Percentiles rank a stretch among this genome's conserved stretches.
Conservation (phyloP, 1,140 invertebrate genomes). For the Cherax quadricarinatus region DNA sequence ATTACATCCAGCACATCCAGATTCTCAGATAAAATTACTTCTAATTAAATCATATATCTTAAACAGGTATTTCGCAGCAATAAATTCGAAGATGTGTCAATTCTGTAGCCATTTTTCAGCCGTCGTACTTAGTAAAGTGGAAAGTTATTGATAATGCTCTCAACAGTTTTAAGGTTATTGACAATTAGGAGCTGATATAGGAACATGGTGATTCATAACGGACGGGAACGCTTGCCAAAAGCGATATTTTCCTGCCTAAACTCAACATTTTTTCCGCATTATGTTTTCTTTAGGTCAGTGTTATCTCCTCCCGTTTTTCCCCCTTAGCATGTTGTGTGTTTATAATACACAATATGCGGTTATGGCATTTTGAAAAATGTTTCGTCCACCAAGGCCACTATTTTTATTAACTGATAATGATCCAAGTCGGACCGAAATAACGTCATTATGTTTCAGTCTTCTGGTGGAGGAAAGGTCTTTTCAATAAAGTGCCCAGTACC, state of each 20-base stretch:
- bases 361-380: too few relatives aligned
- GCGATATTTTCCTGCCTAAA: slow-evolving; percentile 34
- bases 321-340: too few relatives aligned
- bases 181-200: slow-evolving; percentile 67
- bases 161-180: slow-evolving; percentile 64
- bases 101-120: slow-evolving; percentile 50
- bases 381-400: not conserved
- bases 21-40: not conserved
- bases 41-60: not conserved
- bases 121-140: slow-evolving; percentile 50
- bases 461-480: too few relatives aligned
- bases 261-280: not conserved
- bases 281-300: not conserved
- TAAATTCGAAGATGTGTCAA: slow-evolving; percentile 18
- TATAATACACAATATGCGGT: too few relatives aligned
- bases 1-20: too few relatives aligned
- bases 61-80: not conserved
- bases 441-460: too few relatives aligned
- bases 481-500: too few relatives aligned
- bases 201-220: slow-evolving; percentile 54
- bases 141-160: slow-evolving; percentile 61
- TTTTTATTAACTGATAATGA: not conserved
- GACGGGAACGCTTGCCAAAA: slow-evolving; percentile 31
- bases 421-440: too few relatives aligned
- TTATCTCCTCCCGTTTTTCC: not conserved